A percentile compares a stretch with the other conserved stretches of the same genome.
Evolutionary conservation across 2,888 invertebrate genomes (phyloP).

Genomic region (Schrankia costaestrigalis): DNA sequence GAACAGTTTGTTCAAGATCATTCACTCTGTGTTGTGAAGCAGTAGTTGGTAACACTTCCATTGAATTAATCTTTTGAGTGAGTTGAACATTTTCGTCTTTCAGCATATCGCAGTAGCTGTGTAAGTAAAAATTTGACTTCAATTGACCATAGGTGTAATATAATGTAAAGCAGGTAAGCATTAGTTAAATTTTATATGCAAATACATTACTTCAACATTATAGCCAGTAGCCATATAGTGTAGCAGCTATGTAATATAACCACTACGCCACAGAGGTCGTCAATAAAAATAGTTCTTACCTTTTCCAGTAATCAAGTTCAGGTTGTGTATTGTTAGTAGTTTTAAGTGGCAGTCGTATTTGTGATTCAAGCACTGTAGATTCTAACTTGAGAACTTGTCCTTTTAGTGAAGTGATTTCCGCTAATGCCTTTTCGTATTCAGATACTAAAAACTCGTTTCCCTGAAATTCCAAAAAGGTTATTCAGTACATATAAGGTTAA

Average conservation of each 20-base stretch:
- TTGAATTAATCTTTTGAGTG: slow-evolving; percentile 51
- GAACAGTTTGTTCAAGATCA: slow-evolving; percentile 75
- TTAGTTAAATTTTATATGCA: too few relatives aligned
- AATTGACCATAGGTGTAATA: neutral
- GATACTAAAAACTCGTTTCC: slow-evolving; percentile 76
- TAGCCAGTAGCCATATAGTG: too few relatives aligned
- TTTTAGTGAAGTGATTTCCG: slow-evolving; percentile 77
- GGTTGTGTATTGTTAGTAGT: slow-evolving; percentile 43
- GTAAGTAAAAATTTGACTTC: slow-evolving; percentile 6
- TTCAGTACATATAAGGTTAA: too few relatives aligned
- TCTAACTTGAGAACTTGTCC: slow-evolving; percentile 72
- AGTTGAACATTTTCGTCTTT: slow-evolving; percentile 82
- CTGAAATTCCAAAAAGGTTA: slow-evolving; percentile 41
- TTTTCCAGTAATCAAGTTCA: slow-evolving; percentile 69
- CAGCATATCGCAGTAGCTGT: slow-evolving; percentile 81
- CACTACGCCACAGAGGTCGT: too few relatives aligned
- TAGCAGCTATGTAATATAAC: too few relatives aligned
- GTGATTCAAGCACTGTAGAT: slow-evolving; percentile 65
- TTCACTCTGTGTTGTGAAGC: slow-evolving; percentile 58
- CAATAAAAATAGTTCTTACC: slow-evolving; percentile 34
- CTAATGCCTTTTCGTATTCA: slow-evolving; percentile 76
- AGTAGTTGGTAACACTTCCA: slow-evolving; percentile 49
- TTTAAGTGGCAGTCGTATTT: slow-evolving; percentile 56
- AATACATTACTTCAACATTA: too few relatives aligned
- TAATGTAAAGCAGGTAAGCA: too few relatives aligned